Conservation (phyloP, 2,888 invertebrate genomes). For the Hermaeophaga mercurialis region DNA sequence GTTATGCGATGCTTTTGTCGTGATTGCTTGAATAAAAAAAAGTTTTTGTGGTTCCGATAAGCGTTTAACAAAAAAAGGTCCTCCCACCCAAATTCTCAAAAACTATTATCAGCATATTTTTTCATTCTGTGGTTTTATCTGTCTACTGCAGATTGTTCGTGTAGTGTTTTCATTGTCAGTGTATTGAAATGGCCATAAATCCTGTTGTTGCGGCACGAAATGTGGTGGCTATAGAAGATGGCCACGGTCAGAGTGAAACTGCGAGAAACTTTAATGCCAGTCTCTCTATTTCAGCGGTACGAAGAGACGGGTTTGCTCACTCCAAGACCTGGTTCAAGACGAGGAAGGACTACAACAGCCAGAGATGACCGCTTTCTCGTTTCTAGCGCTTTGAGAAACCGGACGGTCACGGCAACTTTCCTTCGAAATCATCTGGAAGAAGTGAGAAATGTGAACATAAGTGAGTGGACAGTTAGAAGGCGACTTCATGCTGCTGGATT, state of each 20-base stretch:
- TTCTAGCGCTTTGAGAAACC: no score
- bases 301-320: background rate
- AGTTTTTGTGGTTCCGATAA: background rate
- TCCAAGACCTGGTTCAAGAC: slow-evolving; percentile 1
- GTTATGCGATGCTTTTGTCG: no score
- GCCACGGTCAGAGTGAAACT: background rate
- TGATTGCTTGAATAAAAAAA: no score
- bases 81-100: background rate
- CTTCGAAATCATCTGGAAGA: no score
- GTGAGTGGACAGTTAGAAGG: no score
- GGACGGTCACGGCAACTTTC: no score
- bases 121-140: slow-evolving; percentile 6
- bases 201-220: background rate
- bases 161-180: background rate
- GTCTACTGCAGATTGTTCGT: background rate
- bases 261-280: background rate
- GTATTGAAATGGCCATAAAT: background rate
- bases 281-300: background rate
- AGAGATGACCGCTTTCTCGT: no score
- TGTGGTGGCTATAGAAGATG: background rate
- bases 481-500: no score
- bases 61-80: background rate
- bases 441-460: no score
- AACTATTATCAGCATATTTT: slow-evolving; percentile 8
- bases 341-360: slow-evolving; percentile 1